Evolutionary conservation across 1,140 invertebrate species (phyloP).

Genomic region (Hormaphis cornu): DNA sequence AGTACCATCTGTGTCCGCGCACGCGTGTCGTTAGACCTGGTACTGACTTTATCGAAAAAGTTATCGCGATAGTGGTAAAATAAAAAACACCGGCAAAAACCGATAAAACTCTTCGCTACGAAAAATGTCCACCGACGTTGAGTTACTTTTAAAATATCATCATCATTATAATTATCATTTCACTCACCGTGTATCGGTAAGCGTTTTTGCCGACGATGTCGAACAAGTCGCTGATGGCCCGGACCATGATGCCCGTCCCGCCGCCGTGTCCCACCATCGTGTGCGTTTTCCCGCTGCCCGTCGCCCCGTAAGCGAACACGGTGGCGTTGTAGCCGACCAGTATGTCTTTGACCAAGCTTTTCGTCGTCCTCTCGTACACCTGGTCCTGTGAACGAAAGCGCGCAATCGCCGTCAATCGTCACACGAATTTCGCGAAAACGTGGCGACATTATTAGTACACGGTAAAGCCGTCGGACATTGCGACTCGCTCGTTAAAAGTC

Average conservation of each 20-base stretch:
- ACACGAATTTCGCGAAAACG: neutral
- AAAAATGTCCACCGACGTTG: too few species aligned
- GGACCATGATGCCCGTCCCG: constrained; percentile 76
- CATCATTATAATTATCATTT: neutral
- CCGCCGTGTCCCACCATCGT: constrained; percentile 69
- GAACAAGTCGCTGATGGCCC: constrained; percentile 77
- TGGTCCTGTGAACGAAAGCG: constrained; percentile 57
- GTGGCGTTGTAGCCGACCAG: constrained; percentile 88
- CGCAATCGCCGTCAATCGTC: constrained; percentile 12
- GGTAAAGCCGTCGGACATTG: too few species aligned
- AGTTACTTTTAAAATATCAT: neutral
- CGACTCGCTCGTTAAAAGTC: too few species aligned
- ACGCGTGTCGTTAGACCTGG: too few species aligned
- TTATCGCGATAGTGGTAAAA: too few species aligned
- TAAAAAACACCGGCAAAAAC: too few species aligned
- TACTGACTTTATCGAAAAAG: too few species aligned
- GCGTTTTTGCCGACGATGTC: constrained; percentile 39
- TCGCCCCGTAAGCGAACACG: constrained; percentile 94
- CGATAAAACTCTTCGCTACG: too few species aligned
- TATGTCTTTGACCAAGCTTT: constrained; percentile 77
- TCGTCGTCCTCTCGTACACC: constrained; percentile 73
- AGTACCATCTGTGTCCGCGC: too few species aligned
- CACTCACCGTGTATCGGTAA: constrained; percentile 7
- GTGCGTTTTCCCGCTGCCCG: constrained; percentile 83
- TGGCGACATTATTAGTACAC: too few species aligned